Evolutionary conservation across 1,140 invertebrate genomes (phyloP), one percentile per base, ranked within the genome.

Genomic region (Oscheius sp.): DNA sequence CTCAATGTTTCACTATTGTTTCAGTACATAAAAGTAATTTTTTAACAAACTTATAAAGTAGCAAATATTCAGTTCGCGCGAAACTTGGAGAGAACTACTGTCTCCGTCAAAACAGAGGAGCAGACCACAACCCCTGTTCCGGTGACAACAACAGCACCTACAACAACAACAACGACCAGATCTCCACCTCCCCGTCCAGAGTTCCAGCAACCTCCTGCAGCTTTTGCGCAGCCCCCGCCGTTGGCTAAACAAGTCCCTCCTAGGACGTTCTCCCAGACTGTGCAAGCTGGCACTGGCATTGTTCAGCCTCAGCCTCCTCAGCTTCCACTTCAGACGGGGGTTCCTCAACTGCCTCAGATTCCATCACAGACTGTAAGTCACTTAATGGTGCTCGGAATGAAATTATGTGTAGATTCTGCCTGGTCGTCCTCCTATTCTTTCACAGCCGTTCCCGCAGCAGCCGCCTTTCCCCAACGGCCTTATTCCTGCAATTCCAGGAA

Each of bases 391-490:
- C n/a, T n/a, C n/a, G n/a, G n/a, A n/a, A n/a, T n/a, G n/a, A n/a
- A n/a, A n/a, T n/a, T 42, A 42, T 42, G 10, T 42, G n/a, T 42
- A 10, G n/a, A 42, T 42, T n/a, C 38, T n/a, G n/a, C 38, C 38
- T n/a, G n/a, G 38, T n/a, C 38, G n/a, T n/a, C 38, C n/a, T 42
- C n/a, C n/a, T 42, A 26, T 7, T 7, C 49, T 4, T 7, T 26
- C 49, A 26, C 49, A 55, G 49, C 49, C 49, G 23, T 55, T 55
- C 38, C n/a, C n/a, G n/a, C n/a, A n/a, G n/a, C n/a, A n/a, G n/a
- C n/a, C n/a, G n/a, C n/a, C n/a, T n/a, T n/a, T n/a, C n/a, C n/a
- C 38, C 28, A 23, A 13, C 49, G 49, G 49, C 49, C 28, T 55
- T 26, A 13, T 55, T 7, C 49, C 49, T 13, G 7, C 49, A 7